Evolutionary conservation across 2,113 vertebrate species (phyloP).

Genomic region (Pseudopodoces humilis): DNA sequence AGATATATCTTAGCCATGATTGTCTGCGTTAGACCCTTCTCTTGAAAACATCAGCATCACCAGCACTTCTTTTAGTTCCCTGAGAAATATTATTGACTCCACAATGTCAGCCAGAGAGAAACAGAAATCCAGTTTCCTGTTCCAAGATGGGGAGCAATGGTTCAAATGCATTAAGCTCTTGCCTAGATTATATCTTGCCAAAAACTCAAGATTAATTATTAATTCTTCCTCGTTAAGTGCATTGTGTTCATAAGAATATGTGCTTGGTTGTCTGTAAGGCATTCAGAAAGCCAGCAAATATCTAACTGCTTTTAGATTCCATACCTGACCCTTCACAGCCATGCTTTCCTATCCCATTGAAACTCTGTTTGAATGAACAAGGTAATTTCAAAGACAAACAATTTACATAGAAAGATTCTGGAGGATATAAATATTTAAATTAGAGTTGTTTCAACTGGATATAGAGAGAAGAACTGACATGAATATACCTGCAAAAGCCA

Average conservation of each 20-base stretch:
- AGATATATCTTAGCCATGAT: not conserved
- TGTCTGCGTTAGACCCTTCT: not conserved
- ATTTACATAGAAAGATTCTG: not conserved
- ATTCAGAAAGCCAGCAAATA: not conserved
- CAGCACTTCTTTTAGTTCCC: not conserved
- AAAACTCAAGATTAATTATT: conserved; percentile 32
- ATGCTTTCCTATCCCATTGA: not conserved
- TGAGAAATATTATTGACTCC: conserved; percentile 1
- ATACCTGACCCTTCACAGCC: not conserved
- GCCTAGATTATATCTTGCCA: not conserved
- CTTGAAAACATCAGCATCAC: not conserved
- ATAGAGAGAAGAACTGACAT: not conserved
- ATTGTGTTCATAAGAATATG: not conserved
- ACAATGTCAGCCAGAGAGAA: not conserved
- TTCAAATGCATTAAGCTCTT: conserved; percentile 53
- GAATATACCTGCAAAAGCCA: not conserved
- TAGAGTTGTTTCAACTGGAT: not conserved
- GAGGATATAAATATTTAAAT: not conserved
- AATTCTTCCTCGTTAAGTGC: not conserved
- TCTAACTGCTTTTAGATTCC: not conserved
- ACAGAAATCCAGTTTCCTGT: conserved; percentile 47
- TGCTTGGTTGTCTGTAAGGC: not conserved
- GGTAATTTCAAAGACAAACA: conserved; percentile 5
- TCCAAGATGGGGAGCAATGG: not conserved
- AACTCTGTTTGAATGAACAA: not conserved